phyloP scores from a whole-genome alignment of 2,888 invertebrate genomes.

The Euspilapteryx auroguttella region DNA sequence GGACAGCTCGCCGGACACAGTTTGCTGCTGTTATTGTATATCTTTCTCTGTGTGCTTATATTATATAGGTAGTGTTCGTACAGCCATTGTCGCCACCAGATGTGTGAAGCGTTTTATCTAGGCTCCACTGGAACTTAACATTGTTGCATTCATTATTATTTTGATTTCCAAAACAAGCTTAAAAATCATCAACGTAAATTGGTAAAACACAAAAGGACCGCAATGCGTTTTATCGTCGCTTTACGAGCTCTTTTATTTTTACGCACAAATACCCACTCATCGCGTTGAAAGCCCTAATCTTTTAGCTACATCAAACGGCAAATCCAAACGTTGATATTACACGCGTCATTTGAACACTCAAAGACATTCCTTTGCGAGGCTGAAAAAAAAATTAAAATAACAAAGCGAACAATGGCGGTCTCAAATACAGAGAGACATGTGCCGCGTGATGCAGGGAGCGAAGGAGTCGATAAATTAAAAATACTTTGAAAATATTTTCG shows the following conservation, averaged over 20 bases:
- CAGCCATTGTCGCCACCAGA: too few species aligned
- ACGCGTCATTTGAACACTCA: constrained; percentile 57
- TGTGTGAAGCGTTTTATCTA: too few species aligned
- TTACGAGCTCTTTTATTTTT: constrained; percentile 30
- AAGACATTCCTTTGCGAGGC: constrained; percentile 46
- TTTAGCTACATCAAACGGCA: constrained; percentile 43
- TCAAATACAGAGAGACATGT: constrained; percentile 22
- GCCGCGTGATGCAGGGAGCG: constrained; percentile 14
- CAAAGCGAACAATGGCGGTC: constrained; percentile 30
- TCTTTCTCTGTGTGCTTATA: too few species aligned
- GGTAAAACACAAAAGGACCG: too few species aligned
- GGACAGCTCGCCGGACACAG: constrained; percentile 23
- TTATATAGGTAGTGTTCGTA: too few species aligned
- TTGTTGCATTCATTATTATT: too few species aligned
- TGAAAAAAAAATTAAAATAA: constrained; percentile 60
- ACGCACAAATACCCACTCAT: constrained; percentile 31
- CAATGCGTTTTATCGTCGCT: constrained; percentile 19
- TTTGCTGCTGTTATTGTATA: too few species aligned
- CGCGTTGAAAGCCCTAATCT: constrained; percentile 44
- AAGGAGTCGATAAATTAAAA: constrained; percentile 34
- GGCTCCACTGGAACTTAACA: too few species aligned
- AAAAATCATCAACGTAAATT: too few species aligned
- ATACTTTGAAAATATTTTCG: constrained; percentile 20
- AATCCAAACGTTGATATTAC: constrained; percentile 48
- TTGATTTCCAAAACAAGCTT: too few species aligned